Evolutionary conservation across 2,113 vertebrate genomes (phyloP), one percentile per base, ranked within the genome.

Genomic region (Camelus dromedarius): DNA sequence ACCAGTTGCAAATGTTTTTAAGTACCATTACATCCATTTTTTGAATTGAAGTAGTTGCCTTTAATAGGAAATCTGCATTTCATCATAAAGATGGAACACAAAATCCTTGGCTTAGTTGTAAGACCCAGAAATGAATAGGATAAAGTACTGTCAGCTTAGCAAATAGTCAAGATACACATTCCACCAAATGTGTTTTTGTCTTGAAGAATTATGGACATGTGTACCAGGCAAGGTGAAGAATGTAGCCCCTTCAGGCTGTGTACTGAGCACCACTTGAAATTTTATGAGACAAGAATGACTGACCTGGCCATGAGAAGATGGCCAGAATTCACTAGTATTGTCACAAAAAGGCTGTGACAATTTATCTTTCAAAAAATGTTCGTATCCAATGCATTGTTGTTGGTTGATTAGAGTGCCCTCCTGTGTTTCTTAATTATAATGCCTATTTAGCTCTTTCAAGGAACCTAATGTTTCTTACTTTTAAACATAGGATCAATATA

Each of bases 1-100:
- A 84, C 83, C 54, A 42, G 35, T 62, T 86, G 28, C 52, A 94
- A 60, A 22, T 64, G 90, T 81, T 93, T 80, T 70, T 76, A 92
- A 84, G 30, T 72, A n/a, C 1, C 42, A 38, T 72, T 60, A 32
- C 12, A 48, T 72, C 48, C 73, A 35, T 52, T 42, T 93, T 92
- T 92, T 88, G 72, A 92, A 72, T 28, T 58, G 38, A 93, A 94
- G 56, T 73, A 88, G 19, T 72, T 92, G 9, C 72, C 52, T 80
- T 96, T 95, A 76, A 58, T 76, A 87, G 54, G 73, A 97, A 90
- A 95, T 92, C 48, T 88, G 35, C 28, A 42, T 60, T 95, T 96
- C 64, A 58, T 79, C 70, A 35, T 91, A 87, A 95, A 96, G 89
- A 83, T 95, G 82, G 58, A 73, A 91, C 90, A 88, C 42, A 88